These are phyloP conservation scores for Phrynosoma blainvillii DNA, from an alignment of 2,113 vertebrate species.

Conservation along the genomic window DNA sequence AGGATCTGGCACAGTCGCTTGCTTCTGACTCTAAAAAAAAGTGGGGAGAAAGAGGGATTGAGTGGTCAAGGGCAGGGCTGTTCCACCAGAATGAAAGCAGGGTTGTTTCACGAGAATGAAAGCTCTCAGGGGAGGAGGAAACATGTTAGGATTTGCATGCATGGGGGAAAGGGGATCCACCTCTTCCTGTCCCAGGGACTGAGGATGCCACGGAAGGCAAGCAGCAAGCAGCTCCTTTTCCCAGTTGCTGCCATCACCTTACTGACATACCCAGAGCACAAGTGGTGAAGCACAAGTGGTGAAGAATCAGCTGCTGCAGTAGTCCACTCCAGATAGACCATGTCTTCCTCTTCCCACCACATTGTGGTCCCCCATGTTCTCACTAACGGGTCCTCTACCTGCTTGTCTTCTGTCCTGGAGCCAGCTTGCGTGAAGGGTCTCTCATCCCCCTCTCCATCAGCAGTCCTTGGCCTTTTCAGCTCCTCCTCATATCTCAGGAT, in stretches of 20 bases:
- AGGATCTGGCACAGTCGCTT: slow-evolving; percentile 47
- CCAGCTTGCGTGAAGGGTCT: slow-evolving; percentile 91
- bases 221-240: no score
- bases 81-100: background rate
- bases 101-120: background rate
- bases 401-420: slow-evolving; percentile 72
- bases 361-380: background rate
- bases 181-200: no score
- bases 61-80: background rate
- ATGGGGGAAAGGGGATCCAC: background rate
- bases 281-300: no score
- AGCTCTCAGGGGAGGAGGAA: background rate
- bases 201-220: no score
- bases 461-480: slow-evolving; percentile 88
- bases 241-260: no score
- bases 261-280: no score
- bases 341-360: background rate
- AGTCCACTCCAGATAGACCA: background rate
- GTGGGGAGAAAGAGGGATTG: background rate
- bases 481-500: slow-evolving; percentile 79
- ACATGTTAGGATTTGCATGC: background rate
- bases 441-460: slow-evolving; percentile 88
- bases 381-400: slow-evolving; percentile 56
- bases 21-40: slow-evolving; percentile 70
- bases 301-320: background rate